phyloP scores from a whole-genome alignment of 2,113 vertebrate species.

The Pseudorasbora parva region DNA sequence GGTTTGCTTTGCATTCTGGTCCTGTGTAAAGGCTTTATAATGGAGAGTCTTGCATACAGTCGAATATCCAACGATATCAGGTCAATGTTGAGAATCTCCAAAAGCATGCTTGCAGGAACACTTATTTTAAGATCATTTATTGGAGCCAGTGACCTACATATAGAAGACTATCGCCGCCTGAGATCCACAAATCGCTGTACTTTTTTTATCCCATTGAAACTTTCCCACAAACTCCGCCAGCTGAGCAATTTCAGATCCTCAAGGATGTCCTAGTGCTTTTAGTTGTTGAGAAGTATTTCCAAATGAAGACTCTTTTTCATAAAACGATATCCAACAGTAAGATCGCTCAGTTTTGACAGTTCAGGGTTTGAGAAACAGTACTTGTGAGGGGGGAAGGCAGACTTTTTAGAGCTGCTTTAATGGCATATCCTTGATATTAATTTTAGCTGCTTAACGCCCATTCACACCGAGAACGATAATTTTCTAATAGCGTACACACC shows the following conservation, averaged over 20 bases:
- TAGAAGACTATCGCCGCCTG: neutral
- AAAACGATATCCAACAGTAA: neutral
- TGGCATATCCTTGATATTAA: too few species aligned
- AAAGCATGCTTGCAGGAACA: constrained; percentile 20
- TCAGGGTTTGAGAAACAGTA: neutral
- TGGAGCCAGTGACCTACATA: constrained; percentile 35
- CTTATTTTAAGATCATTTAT: constrained; percentile 39
- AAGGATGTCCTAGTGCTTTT: neutral
- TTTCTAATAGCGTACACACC: too few species aligned
- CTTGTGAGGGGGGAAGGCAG: too few species aligned
- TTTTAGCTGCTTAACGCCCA: too few species aligned
- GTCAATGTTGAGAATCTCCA: constrained; percentile 25
- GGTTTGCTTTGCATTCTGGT: neutral
- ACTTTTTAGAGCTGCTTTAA: too few species aligned
- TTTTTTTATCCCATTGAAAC: neutral
- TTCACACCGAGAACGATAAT: too few species aligned
- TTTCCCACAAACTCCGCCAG: neutral
- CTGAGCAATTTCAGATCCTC: neutral
- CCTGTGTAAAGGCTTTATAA: neutral
- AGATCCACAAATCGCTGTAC: constrained; percentile 2
- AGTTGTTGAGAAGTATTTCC: constrained; percentile 4
- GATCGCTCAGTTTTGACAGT: neutral
- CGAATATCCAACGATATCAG: constrained; percentile 9
- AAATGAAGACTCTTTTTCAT: neutral
- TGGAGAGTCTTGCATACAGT: neutral